Conservation (phyloP, 2,888 invertebrate species). For the Thecocarcelia acutangulata region DNA sequence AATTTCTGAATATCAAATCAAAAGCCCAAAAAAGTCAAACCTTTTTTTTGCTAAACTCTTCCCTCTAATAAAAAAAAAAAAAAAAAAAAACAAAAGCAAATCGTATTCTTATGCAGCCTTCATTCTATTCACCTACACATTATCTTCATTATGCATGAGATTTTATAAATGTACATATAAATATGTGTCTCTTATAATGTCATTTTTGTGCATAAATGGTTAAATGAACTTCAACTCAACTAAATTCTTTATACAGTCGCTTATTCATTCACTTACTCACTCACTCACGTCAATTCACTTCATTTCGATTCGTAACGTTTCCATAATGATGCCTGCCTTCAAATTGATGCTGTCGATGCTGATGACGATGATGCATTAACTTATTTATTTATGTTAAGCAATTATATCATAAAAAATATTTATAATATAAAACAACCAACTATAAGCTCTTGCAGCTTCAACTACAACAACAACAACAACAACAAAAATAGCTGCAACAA, state of each 20-base stretch:
- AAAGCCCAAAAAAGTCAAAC: constrained; percentile 26
- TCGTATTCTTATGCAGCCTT: not conserved
- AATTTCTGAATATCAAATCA: constrained; percentile 20
- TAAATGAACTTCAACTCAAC: constrained; percentile 54
- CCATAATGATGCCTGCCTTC: constrained; percentile 31
- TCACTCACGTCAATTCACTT: constrained; percentile 21
- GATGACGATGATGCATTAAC: constrained; percentile 60
- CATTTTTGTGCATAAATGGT: constrained; percentile 34
- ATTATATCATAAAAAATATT: constrained; percentile 65
- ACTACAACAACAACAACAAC: too few species aligned
- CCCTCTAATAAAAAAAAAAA: not conserved
- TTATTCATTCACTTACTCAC: constrained; percentile 39
- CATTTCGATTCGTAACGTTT: constrained; percentile 28
- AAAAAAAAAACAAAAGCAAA: too few species aligned
- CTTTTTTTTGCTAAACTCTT: constrained; percentile 28
- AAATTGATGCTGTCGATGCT: constrained; percentile 11
- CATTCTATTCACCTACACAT: constrained; percentile 35
- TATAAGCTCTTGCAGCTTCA: constrained; percentile 23
- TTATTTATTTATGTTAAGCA: constrained; percentile 66
- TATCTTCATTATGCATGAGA: not conserved
- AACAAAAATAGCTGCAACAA: not conserved
- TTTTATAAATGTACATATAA: constrained; percentile 2
- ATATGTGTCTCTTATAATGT: constrained; percentile 1
- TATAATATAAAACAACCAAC: constrained; percentile 44
- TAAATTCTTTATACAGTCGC: constrained; percentile 12